A percentile compares a stretch with the other conserved stretches of the same genome.
These are phyloP conservation scores for Caenorhabditis drosophilae DNA, from an alignment of 2,888 invertebrate genomes.

Conservation along the genomic window DNA sequence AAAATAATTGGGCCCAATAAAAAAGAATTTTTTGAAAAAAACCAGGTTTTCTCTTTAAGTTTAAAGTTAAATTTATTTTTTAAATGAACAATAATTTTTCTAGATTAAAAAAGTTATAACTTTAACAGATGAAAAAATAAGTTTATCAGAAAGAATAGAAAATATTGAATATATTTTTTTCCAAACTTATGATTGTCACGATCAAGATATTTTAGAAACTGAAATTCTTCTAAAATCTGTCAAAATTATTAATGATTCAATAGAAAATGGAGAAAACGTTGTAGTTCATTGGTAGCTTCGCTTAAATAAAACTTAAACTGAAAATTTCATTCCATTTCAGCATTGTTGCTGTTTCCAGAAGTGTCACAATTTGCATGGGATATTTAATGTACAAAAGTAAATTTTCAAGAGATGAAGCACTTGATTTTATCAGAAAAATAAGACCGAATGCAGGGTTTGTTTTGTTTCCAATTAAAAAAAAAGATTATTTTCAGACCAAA, in stretches of 20 bases:
- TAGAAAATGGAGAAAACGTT: slow-evolving; percentile 15
- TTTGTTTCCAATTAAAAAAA: neutral
- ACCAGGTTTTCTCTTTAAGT: neutral
- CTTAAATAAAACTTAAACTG: neutral
- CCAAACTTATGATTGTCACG: slow-evolving; percentile 9
- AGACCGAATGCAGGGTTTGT: slow-evolving; percentile 10
- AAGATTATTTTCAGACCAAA: slow-evolving; percentile 19
- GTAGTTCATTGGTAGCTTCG: slow-evolving; percentile 22
- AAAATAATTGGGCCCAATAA: slow-evolving; percentile 12
- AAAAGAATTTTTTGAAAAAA: slow-evolving; percentile 10
- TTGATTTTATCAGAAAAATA: slow-evolving; percentile 16
- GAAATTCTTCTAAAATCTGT: slow-evolving; percentile 14
- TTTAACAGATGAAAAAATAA: slow-evolving; percentile 8
- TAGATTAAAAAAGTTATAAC: slow-evolving; percentile 21
- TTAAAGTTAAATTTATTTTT: neutral
- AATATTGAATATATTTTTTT: slow-evolving; percentile 20
- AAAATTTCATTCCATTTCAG: slow-evolving; percentile 5
- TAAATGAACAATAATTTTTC: neutral
- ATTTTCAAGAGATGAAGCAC: slow-evolving; percentile 9
- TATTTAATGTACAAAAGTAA: slow-evolving; percentile 14
- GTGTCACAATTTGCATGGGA: slow-evolving; percentile 23
- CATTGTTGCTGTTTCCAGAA: slow-evolving; percentile 21
- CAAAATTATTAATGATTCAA: slow-evolving; percentile 6
- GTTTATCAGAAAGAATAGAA: neutral
- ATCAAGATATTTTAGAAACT: slow-evolving; percentile 11